These are phyloP conservation scores for Neoitamus cyanurus DNA, from an alignment of 2,888 invertebrate species.

Conservation along the genomic window DNA sequence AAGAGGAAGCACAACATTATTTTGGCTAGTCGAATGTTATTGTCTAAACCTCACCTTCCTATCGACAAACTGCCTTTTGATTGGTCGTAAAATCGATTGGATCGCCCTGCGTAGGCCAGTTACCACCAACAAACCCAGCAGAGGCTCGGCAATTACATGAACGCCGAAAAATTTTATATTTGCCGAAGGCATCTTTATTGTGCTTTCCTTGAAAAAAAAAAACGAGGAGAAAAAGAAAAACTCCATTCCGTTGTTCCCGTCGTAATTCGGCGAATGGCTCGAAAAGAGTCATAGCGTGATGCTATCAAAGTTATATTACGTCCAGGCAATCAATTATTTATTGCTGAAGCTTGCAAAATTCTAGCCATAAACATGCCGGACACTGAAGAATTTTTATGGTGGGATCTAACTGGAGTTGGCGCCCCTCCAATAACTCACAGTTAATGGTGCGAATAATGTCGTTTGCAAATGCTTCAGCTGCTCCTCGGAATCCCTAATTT, in stretches of 20 bases:
- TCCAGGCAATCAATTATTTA: slow-evolving; percentile 31
- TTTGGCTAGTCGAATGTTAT: neutral
- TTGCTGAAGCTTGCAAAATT: slow-evolving; percentile 9
- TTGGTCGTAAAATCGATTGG: neutral
- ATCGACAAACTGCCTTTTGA: neutral
- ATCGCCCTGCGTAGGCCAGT: neutral
- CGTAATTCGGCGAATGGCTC: neutral
- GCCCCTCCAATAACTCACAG: neutral
- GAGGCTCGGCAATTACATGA: neutral
- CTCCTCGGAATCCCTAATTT: slow-evolving; percentile 1
- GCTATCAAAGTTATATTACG: slow-evolving; percentile 16
- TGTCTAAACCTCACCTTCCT: neutral
- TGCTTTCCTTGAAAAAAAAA: neutral
- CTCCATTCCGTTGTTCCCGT: neutral
- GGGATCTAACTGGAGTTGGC: neutral
- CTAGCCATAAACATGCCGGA: slow-evolving; percentile 11
- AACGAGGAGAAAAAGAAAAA: neutral
- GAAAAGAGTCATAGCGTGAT: neutral
- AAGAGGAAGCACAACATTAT: neutral
- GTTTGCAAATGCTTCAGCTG: slow-evolving; percentile 5
- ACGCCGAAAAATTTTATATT: neutral
- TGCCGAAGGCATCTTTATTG: neutral
- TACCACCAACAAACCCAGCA: neutral
- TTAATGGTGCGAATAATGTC: slow-evolving; percentile 24
- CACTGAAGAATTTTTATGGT: slow-evolving; percentile 5